These are phyloP conservation scores for Meghimatium bilineatum DNA, from an alignment of 2,888 invertebrate species.

Conservation along the genomic window DNA sequence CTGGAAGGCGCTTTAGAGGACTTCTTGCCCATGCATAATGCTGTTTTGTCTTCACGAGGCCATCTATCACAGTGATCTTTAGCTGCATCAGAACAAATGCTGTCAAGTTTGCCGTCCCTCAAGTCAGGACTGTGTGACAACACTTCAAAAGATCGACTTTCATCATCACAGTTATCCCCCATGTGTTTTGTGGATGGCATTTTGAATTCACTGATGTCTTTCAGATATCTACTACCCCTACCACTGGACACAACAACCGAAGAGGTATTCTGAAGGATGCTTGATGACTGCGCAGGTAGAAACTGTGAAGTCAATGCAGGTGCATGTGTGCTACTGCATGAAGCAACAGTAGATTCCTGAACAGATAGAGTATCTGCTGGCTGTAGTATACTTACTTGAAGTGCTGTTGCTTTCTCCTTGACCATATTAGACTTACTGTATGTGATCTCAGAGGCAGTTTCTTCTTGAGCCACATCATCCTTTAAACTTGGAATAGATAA, in stretches of 20 bases:
- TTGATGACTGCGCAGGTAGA: constrained; percentile 31
- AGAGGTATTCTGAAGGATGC: constrained; percentile 49
- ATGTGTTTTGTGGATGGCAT: constrained; percentile 64
- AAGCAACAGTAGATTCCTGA: constrained; percentile 10
- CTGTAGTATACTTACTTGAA: not conserved
- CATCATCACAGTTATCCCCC: constrained; percentile 50
- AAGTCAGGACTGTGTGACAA: not conserved
- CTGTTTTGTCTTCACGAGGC: not conserved
- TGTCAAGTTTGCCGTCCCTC: not conserved
- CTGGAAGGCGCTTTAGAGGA: constrained; percentile 48
- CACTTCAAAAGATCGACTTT: constrained; percentile 40
- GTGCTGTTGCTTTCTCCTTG: not conserved
- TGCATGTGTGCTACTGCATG: constrained; percentile 4
- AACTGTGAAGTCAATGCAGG: constrained; percentile 22
- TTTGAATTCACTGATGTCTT: constrained; percentile 61
- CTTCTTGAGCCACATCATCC: not conserved
- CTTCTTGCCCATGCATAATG: not conserved
- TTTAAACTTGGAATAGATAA: not conserved
- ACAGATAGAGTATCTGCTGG: not conserved
- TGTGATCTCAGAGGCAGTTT: not conserved
- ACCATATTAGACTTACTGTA: not conserved
- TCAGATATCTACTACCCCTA: not conserved
- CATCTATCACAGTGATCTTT: constrained; percentile 11
- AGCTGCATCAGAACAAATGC: not conserved
- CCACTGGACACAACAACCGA: not conserved